Evolutionary conservation across 2,113 vertebrate species (phyloP).

Genomic region (Rhodinocichla rosea): DNA sequence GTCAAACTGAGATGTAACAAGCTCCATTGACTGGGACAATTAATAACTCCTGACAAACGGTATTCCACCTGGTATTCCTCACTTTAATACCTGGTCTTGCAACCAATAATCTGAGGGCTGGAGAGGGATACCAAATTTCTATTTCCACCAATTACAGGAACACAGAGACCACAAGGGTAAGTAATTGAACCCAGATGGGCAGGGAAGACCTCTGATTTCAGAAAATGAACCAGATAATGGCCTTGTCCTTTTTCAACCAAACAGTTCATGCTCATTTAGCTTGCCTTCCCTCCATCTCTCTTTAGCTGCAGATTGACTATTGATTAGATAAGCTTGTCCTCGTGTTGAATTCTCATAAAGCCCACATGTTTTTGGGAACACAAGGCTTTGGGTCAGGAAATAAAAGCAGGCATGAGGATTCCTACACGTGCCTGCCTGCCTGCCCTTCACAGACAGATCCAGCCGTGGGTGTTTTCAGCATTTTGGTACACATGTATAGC

Average conservation of each 20-base stretch:
- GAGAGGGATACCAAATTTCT: neutral
- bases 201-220: neutral
- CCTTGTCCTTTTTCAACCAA: neutral
- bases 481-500: neutral
- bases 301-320: neutral
- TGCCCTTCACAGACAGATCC: neutral
- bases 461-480: neutral
- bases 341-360: neutral
- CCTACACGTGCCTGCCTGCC: neutral
- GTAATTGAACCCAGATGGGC: neutral
- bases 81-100: neutral
- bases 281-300: neutral
- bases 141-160: neutral
- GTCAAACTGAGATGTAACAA: neutral
- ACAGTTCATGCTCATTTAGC: slow-evolving; percentile 5
- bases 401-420: neutral
- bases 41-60: neutral
- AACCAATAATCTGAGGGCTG: neutral
- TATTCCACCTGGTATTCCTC: neutral
- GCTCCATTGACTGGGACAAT: neutral
- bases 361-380: neutral
- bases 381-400: neutral
- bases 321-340: neutral
- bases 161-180: neutral
- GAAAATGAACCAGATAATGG: slow-evolving; percentile 28